Evolutionary conservation across 1,140 invertebrate genomes (phyloP), one percentile per base, ranked within the genome.

Genomic region (Scaptomyza graminum): DNA sequence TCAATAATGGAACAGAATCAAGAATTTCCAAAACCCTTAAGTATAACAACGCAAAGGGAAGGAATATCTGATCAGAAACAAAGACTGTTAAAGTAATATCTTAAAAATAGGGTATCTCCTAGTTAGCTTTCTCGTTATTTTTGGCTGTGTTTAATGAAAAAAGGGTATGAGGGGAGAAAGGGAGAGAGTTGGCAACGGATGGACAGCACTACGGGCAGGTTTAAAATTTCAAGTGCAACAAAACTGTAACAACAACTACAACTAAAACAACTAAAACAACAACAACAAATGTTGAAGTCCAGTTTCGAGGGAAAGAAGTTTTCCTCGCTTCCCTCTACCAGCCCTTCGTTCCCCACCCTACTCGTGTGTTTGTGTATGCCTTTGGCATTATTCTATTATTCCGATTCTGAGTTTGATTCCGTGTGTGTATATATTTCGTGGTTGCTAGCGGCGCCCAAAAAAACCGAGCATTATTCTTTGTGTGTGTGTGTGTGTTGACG

Each of bases 191-290:
- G 31, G 28, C 9, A 34, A 11, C 25, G 31, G 34, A 39, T 13
- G 37, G 37, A 41, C 37, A 41, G 37, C 46, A 41, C 62, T 66
- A 49, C 54, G 60, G 49, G 80, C 76, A 84, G 81, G 73, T 84
- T 84, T 39, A 82, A 81, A 68, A 71, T 71, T 85, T 80, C 81
- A 81, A 87, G 82, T 85, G 81, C 81, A 85, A 68, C 76, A 71
- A 54, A 74, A 73, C 61, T 63, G 60, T 43, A 55, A 34, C 44
- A 47, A 16, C 22, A 47, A 37, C 51, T 52, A 9, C 9, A 37
- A 37, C 74, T 76, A 69, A n/a, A n/a, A n/a, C 74, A 72, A 37
- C 8, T 37, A 15, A 54, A 25, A 39, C 13, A 79, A 79, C 71
- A 79, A 76, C 77, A 75, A 71, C 65, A 69, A 56, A 61, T 60